Evolutionary conservation across 2,797 vertebrate genomes (phyloP).

Genomic region (Dendrocincla tyrannina): DNA sequence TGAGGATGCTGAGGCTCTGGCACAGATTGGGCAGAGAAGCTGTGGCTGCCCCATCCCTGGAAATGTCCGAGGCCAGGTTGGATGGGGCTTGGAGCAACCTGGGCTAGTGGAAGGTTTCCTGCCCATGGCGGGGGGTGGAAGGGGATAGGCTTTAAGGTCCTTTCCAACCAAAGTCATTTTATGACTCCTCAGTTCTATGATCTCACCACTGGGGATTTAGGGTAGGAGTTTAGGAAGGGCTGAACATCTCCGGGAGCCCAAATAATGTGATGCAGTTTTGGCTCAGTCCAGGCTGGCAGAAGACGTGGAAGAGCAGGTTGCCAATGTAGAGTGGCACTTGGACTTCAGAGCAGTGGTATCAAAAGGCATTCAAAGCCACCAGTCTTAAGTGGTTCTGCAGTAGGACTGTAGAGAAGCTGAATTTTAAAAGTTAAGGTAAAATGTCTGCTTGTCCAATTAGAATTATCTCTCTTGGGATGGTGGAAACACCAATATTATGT

Average conservation of each 20-base stretch:
- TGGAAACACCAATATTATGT: neutral
- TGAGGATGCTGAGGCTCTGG: fast-evolving
- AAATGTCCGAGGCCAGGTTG: fast-evolving
- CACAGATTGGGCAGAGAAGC: neutral
- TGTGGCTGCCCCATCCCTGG: neutral
- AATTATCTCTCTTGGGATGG: neutral
- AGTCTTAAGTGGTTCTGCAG: neutral
- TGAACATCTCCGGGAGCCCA: neutral
- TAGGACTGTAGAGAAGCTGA: neutral
- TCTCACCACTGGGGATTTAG: neutral
- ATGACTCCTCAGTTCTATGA: neutral
- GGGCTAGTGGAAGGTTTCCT: neutral
- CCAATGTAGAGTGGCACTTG: neutral
- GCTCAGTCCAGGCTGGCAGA: fast-evolving
- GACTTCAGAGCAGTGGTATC: neutral
- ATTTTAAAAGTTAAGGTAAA: neutral
- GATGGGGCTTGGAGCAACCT: neutral
- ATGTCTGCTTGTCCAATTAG: neutral
- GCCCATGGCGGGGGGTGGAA: neutral
- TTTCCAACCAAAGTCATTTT: neutral
- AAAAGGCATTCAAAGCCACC: neutral
- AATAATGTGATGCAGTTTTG: fast-evolving
- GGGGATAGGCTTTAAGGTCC: neutral
- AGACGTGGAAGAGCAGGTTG: neutral
- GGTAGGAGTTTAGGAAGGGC: neutral